Conservation (phyloP, 2,888 invertebrate species). For the Strigamia crassipes region DNA sequence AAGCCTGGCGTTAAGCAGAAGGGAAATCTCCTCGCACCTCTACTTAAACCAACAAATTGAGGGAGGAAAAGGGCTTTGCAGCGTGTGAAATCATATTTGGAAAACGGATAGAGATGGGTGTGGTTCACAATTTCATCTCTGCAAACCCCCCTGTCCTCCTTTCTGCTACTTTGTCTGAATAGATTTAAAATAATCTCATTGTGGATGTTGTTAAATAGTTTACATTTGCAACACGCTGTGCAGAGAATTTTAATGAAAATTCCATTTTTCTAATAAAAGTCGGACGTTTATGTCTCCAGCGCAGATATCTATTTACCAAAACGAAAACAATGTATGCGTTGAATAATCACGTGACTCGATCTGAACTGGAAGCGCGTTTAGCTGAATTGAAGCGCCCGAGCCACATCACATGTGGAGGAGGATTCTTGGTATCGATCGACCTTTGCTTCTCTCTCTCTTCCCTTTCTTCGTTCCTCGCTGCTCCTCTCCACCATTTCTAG, state of each 20-base stretch:
- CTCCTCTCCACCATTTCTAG: constrained; percentile 7
- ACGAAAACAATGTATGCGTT: neutral
- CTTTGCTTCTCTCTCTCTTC: neutral
- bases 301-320: neutral
- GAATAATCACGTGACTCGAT: constrained; percentile 17
- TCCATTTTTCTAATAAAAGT: neutral
- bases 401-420: neutral
- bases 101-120: constrained; percentile 21
- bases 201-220: neutral
- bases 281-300: neutral
- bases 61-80: constrained; percentile 15
- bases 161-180: neutral
- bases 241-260: neutral
- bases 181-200: neutral
- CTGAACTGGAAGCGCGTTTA: neutral
- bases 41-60: constrained; percentile 33
- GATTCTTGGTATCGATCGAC: constrained; percentile 4
- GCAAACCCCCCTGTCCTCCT: neutral
- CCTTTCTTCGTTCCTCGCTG: neutral
- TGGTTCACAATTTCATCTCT: neutral
- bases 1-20: constrained; percentile 19
- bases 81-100: constrained; percentile 19
- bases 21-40: neutral
- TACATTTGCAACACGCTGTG: neutral
- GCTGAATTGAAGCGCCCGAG: neutral